Conservation (phyloP, 2,113 vertebrate species). For the Acanthisitta chloris region DNA sequence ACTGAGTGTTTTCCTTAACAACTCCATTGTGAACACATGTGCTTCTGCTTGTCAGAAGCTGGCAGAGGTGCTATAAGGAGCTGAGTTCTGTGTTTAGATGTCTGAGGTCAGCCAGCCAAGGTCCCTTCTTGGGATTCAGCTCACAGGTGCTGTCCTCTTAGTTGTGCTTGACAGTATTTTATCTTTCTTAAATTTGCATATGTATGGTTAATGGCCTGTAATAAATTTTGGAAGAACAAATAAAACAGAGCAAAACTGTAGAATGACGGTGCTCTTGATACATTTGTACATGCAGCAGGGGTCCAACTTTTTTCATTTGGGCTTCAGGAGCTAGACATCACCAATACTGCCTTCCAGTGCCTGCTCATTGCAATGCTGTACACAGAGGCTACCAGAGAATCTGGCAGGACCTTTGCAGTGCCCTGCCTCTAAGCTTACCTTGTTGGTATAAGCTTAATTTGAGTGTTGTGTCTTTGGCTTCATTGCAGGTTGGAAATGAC, state of each 20-base stretch:
- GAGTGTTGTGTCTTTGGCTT: background rate
- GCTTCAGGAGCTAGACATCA: background rate
- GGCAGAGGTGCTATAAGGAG: background rate
- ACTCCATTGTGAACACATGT: background rate
- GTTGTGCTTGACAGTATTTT: background rate
- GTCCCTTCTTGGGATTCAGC: background rate
- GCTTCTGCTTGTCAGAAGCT: background rate
- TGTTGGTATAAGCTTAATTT: fast-evolving
- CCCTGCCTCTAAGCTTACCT: background rate
- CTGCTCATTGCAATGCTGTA: background rate
- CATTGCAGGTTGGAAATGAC: background rate
- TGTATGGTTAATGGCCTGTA: background rate
- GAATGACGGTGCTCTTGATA: background rate
- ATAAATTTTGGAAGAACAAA: background rate
- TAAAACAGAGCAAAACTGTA: background rate
- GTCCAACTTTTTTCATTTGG: background rate
- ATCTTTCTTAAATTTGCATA: background rate
- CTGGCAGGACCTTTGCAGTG: background rate
- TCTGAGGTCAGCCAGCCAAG: background rate
- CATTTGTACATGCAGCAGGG: background rate
- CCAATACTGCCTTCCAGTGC: background rate
- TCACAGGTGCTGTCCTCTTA: background rate
- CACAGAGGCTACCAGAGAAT: background rate
- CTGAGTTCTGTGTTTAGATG: background rate
- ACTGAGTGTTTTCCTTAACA: background rate